These are phyloP conservation scores for Melipona beecheii DNA, from an alignment of 2,888 invertebrate species.

Conservation along the genomic window DNA sequence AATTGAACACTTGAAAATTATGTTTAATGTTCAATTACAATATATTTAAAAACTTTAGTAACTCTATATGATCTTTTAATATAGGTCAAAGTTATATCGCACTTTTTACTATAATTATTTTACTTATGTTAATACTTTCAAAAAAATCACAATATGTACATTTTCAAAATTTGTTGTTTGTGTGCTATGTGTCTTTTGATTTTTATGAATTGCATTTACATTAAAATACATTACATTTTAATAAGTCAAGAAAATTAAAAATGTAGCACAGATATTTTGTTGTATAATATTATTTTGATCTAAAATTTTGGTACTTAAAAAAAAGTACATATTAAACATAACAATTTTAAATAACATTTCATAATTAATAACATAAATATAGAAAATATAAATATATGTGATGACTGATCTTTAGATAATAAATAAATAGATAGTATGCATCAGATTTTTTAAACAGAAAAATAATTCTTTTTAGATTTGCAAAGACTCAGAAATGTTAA, in stretches of 20 bases:
- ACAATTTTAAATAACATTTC: conserved; percentile 21
- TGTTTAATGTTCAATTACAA: conserved; percentile 69
- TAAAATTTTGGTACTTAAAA: conserved; percentile 42
- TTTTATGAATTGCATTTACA: conserved; percentile 29
- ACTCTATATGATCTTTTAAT: conserved; percentile 23
- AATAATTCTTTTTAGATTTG: conserved; percentile 5
- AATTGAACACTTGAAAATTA: conserved; percentile 66
- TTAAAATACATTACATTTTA: conserved; percentile 40
- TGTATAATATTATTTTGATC: conserved; percentile 27
- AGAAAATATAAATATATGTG: neutral
- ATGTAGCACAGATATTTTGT: conserved; percentile 18
- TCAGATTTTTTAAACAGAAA: conserved; percentile 5
- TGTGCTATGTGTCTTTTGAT: conserved; percentile 36
- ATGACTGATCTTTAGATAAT: conserved; percentile 14
- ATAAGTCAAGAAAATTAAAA: conserved; percentile 17
- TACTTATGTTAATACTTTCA: conserved; percentile 61
- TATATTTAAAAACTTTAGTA: conserved; percentile 32
- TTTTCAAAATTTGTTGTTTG: conserved; percentile 37
- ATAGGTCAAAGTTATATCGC: conserved; percentile 10
- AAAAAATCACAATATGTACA: conserved; percentile 50
- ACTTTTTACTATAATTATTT: conserved; percentile 33
- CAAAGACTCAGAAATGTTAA: conserved; percentile 15
- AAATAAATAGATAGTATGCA: conserved; percentile 12
- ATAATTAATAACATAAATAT: conserved; percentile 29
- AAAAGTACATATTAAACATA: conserved; percentile 3